Evolutionary conservation across 2,888 invertebrate genomes (phyloP), one percentile per base, ranked within the genome.

Genomic region (Drosophila buzzatii): DNA sequence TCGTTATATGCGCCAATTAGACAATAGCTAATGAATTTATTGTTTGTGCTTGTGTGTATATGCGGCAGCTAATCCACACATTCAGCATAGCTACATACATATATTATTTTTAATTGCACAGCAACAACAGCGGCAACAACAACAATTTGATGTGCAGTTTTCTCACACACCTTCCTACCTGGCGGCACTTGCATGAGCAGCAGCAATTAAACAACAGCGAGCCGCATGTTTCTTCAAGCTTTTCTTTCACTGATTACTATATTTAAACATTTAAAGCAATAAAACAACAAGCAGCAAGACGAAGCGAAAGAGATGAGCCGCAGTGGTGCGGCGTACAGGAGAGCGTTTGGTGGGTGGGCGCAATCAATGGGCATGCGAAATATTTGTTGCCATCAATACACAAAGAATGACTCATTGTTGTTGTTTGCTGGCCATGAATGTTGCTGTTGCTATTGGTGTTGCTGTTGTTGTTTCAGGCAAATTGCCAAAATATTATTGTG

Each of bases 1-100:
- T 88, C 90, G 86, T 90, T 86, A 82, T 88, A 90, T 86, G 86
- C 79, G 73, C 75, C 81, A 90, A 90, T 86, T 86, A 86, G 79
- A 81, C 86, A 88, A 83, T 83, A 81, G 76, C 73, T 88, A 85
- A 88, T 86, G 86, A 81, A 86, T 88, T 82, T 85, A 76, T 79
- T 82, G 78, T 81, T 18, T 12, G 33, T 33, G 18, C 18, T 7
- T n/a, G 12, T 51, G 18, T 77, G 61, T 20, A 12, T 20, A 20
- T 44, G 55, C n/a, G n/a, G 12, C 31, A 18, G 61, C 41, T 63
- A 49, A 64, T 66, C 49, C 66, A 76, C 44, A 71, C 57, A 65
- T 55, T 70, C 49, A 59, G 31, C 62, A 51, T 57, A 45, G 5
- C 20, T 64, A 76, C 66, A 70, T 79, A 80, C 76, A 77, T 75